These are phyloP conservation scores for Callipepla californica DNA, from an alignment of 2,113 vertebrate species.

Conservation along the genomic window DNA sequence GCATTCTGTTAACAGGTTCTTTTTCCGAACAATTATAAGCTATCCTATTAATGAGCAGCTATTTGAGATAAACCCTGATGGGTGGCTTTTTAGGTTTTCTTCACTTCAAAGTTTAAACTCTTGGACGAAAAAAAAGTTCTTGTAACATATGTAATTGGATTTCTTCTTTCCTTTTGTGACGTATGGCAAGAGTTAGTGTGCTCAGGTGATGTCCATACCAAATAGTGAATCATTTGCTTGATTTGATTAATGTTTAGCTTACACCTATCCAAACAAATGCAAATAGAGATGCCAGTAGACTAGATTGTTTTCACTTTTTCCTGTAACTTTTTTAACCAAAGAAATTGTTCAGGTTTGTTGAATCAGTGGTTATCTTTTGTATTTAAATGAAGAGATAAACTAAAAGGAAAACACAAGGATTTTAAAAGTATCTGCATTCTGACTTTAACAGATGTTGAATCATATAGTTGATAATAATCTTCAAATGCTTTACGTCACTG, in stretches of 20 bases:
- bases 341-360: background rate
- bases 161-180: background rate
- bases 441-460: background rate
- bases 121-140: background rate
- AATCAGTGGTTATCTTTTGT: background rate
- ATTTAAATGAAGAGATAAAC: background rate
- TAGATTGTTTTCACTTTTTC: background rate
- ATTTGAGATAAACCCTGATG: background rate
- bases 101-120: background rate
- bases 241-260: background rate
- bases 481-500: background rate
- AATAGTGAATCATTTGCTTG: background rate
- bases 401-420: background rate
- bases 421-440: background rate
- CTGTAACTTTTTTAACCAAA: background rate
- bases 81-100: background rate
- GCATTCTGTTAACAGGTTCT: background rate
- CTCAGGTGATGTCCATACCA: background rate
- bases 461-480: background rate
- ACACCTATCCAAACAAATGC: fast-evolving
- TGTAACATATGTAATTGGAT: background rate
- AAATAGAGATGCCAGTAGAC: background rate
- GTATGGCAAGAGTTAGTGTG: background rate
- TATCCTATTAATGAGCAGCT: background rate
- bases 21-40: background rate